Percentiles rank a stretch among this genome's conserved stretches.
phyloP scores from a whole-genome alignment of 2,888 invertebrate species.

The Yponomeuta sedellus region DNA sequence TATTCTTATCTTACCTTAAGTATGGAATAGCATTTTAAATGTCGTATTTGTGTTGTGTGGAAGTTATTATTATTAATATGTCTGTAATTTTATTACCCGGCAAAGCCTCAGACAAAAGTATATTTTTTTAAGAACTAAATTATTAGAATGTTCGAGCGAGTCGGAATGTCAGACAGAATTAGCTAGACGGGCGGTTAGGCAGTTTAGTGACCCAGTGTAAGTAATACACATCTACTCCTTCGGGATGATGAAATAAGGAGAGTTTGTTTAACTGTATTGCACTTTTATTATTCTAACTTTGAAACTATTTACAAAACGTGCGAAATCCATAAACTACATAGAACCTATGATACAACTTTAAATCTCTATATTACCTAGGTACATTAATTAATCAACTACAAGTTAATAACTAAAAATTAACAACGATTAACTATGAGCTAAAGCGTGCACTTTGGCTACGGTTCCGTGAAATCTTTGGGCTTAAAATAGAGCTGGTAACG shows the following conservation, averaged over 20 bases:
- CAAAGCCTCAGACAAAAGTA: no score
- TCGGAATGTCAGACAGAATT: no score
- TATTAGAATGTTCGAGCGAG: no score
- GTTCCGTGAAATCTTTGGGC: conserved; percentile 28
- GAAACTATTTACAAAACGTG: conserved; percentile 66
- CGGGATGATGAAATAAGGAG: background rate
- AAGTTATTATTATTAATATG: no score
- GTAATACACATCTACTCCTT: background rate
- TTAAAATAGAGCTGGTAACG: conserved; percentile 9
- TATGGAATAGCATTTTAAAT: no score
- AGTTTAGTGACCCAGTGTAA: no score
- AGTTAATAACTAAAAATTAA: conserved; percentile 38
- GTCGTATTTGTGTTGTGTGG: no score
- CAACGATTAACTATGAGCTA: conserved; percentile 35
- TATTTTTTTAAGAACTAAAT: no score
- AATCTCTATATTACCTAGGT: background rate
- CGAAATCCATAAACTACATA: conserved; percentile 34
- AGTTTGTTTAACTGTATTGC: conserved; percentile 40
- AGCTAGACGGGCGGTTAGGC: no score
- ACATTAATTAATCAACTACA: conserved; percentile 10
- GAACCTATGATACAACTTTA: conserved; percentile 47
- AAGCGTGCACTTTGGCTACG: conserved; percentile 40
- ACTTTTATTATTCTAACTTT: conserved; percentile 53
- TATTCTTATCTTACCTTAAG: no score
- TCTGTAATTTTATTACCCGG: no score